These are phyloP conservation scores for Abrostola triplasia DNA, from an alignment of 2,888 invertebrate genomes.

Conservation along the genomic window DNA sequence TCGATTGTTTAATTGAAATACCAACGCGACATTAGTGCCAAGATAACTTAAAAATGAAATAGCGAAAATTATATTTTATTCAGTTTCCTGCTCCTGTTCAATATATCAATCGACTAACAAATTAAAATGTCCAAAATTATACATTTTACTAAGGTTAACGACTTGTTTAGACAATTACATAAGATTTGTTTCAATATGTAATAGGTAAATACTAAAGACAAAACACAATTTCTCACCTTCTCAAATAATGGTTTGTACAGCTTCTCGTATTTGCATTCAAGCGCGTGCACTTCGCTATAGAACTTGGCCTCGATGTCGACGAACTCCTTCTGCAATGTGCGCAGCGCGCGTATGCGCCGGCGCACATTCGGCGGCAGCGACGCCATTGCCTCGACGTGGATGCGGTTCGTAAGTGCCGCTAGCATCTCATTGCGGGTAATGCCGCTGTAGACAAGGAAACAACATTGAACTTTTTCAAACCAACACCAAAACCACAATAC, in stretches of 20 bases:
- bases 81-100: neutral
- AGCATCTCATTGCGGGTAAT: conserved; percentile 88
- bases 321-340: conserved; percentile 94
- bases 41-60: neutral
- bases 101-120: too few relatives aligned
- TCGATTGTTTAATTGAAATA: neutral
- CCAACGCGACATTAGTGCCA: too few relatives aligned
- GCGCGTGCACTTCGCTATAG: conserved; percentile 96
- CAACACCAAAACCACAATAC: too few relatives aligned
- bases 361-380: conserved; percentile 93
- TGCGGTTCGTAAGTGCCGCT: conserved; percentile 88
- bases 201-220: neutral
- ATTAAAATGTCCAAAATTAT: too few relatives aligned
- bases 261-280: conserved; percentile 97
- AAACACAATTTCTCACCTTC: conserved; percentile 85
- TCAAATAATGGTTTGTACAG: conserved; percentile 93
- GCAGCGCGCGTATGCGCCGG: conserved; percentile 94
- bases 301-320: conserved; percentile 97
- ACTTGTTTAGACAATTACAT: neutral
- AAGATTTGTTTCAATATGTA: neutral
- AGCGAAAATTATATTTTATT: neutral
- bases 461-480: neutral
- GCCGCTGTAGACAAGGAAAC: conserved; percentile 64
- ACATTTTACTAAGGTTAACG: too few relatives aligned
- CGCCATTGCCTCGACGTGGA: conserved; percentile 89